phyloP scores from a whole-genome alignment of 1,140 invertebrate genomes.

The Drosophila bocki region DNA sequence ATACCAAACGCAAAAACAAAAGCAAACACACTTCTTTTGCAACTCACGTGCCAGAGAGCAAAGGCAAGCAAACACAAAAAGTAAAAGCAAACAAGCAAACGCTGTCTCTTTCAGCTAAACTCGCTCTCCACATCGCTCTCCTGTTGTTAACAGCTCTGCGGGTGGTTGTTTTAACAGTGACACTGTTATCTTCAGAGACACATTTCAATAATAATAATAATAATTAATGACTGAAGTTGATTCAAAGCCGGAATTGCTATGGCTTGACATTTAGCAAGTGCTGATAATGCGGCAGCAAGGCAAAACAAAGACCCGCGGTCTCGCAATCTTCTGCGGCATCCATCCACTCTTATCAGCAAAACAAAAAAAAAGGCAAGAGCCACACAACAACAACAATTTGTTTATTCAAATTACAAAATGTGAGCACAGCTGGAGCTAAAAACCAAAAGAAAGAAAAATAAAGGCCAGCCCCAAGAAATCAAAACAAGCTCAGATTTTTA shows the following conservation, averaged over 20 bases:
- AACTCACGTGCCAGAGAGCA: slow-evolving; percentile 42
- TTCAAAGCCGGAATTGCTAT: slow-evolving; percentile 37
- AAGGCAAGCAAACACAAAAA: slow-evolving; percentile 31
- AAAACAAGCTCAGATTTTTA: slow-evolving; percentile 54
- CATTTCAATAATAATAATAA: slow-evolving; percentile 33
- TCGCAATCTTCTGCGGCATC: slow-evolving; percentile 59
- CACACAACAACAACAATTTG: slow-evolving; percentile 32
- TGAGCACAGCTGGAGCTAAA: slow-evolving; percentile 64
- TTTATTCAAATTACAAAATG: slow-evolving; percentile 66
- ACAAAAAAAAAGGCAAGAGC: slow-evolving; percentile 8
- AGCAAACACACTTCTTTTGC: slow-evolving; percentile 23
- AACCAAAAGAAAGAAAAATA: slow-evolving; percentile 17
- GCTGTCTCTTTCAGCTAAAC: background rate
- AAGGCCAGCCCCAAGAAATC: slow-evolving; percentile 45
- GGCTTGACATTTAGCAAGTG: slow-evolving; percentile 35
- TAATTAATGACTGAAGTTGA: slow-evolving; percentile 30
- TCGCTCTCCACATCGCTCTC: slow-evolving; percentile 3
- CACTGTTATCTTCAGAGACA: slow-evolving; percentile 34
- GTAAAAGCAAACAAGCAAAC: slow-evolving; percentile 37
- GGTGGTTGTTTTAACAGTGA: slow-evolving; percentile 40
- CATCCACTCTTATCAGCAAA: slow-evolving; percentile 56
- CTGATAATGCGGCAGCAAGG: slow-evolving; percentile 50
- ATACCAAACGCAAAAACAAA: slow-evolving; percentile 16
- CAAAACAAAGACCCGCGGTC: slow-evolving; percentile 38
- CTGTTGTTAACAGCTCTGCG: slow-evolving; percentile 61